phyloP scores from a whole-genome alignment of 2,113 vertebrate genomes.

The Neoarius graeffei region DNA sequence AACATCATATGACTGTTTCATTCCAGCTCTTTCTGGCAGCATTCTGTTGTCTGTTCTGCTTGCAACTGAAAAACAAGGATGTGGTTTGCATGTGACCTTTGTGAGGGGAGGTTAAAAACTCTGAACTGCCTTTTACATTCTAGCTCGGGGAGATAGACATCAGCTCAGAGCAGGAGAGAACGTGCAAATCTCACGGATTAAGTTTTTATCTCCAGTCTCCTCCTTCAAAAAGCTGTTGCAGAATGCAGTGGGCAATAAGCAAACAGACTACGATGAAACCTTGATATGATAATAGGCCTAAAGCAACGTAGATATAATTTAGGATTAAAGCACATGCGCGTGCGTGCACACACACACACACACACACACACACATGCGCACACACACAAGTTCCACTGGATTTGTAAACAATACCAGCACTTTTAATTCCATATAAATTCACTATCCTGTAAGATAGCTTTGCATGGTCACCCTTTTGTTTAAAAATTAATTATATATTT shows the following conservation, averaged over 20 bases:
- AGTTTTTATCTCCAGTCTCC: constrained; percentile 26
- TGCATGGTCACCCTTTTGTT: constrained; percentile 21
- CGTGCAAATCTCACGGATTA: constrained; percentile 42
- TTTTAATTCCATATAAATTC: neutral
- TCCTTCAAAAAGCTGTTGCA: constrained; percentile 26
- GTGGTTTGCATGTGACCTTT: constrained; percentile 70
- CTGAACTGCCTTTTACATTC: constrained; percentile 29
- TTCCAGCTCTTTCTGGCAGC: constrained; percentile 32
- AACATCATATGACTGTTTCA: constrained; percentile 34
- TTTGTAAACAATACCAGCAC: neutral
- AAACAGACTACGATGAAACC: neutral
- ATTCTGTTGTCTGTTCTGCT: constrained; percentile 64
- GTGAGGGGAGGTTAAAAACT: constrained; percentile 49
- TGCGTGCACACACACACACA: neutral
- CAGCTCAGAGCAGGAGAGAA: constrained; percentile 37
- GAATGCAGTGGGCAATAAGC: constrained; percentile 22
- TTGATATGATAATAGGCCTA: constrained; percentile 7
- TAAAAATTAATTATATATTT: neutral
- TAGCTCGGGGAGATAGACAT: constrained; percentile 40
- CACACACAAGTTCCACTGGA: neutral
- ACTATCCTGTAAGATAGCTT: neutral
- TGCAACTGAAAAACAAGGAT: constrained; percentile 69
- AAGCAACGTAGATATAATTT: constrained; percentile 14
- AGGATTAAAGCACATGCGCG: neutral
- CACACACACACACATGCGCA: neutral